Evolutionary conservation across 2,888 invertebrate genomes (phyloP), one percentile per base, ranked within the genome.

Genomic region (Tenodera sinensis): DNA sequence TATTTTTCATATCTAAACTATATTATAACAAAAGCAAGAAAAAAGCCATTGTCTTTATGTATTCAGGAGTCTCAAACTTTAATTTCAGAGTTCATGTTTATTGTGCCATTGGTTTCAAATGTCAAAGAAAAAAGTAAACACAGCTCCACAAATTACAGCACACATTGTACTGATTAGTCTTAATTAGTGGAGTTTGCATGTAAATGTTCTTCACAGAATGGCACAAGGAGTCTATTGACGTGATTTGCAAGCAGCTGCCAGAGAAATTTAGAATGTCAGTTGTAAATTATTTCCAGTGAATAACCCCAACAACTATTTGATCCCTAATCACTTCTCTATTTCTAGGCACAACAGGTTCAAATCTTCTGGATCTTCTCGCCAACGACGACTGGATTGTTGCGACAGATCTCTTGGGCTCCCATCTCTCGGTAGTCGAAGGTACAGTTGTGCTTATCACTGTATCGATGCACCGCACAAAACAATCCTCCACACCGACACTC

Each of bases 281-380:
- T 88, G 42, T 47, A 87, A 34, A 83, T 89, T 88, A 71, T 47
- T 85, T 85, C 54, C 54, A 15, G 82, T 84, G 14, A 83, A 81
- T 85, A 47, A 89, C 84, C 88, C 83, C 28, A 88, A 88, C 83
- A 83, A 81, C 82, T 85, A 84, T 84, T 89, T 83, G 85, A 87
- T 83, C 87, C 84, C 89, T 84, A 85, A 85, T 89, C 85, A 89
- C 85, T 85, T 83, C 54, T 28, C 15, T 83, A 84, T 83, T 88
- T 83, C 90, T 90, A 90, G 90, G 91, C 89, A 89, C 89, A 89
- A 85, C 88, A 89, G 95, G 96, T 96, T 98, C 97, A 99, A 96
- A 99, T 98, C 96, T 99, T 99, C 96, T 98, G 98, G 94, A 99
- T 98, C 96, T 99, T 99, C 95, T 99, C 98, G 93, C 98, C 98